Conservation (phyloP, 2,113 vertebrate species). For the Syngnathoides biaculeatus region DNA sequence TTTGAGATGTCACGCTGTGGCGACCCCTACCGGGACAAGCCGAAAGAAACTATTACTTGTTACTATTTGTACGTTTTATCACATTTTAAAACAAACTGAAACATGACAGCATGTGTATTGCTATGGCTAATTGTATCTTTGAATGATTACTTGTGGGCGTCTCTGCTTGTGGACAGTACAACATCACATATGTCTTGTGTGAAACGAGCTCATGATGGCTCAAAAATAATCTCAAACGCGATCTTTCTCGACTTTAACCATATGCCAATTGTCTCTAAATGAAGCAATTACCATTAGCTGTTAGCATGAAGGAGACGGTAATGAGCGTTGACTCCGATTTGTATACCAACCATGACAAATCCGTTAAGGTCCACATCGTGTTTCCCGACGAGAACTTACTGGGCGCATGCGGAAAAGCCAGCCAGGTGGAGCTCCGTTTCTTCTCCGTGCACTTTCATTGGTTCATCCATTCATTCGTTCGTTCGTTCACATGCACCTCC, state of each 20-base stretch:
- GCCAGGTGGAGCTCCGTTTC: conserved; percentile 23
- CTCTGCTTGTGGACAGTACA: background rate
- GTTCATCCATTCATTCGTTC: conserved; percentile 9
- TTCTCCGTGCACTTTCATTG: conserved; percentile 19
- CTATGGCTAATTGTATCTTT: no score
- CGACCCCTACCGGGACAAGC: no score
- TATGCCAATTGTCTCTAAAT: no score
- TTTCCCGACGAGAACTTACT: conserved; percentile 69
- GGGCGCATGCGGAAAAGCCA: conserved; percentile 62
- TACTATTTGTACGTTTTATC: no score
- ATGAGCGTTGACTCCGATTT: conserved; percentile 38
- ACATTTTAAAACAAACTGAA: no score
- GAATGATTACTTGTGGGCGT: background rate
- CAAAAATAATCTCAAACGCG: background rate
- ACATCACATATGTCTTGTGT: background rate
- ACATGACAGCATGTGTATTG: no score
- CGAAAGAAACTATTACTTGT: no score
- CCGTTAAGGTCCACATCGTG: conserved; percentile 61
- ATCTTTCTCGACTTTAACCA: no score
- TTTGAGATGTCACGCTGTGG: no score
- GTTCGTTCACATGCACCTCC: conserved; percentile 27
- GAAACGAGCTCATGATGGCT: background rate
- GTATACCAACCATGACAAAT: conserved; percentile 75
- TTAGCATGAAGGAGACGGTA: conserved; percentile 13
- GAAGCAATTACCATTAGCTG: no score